Conservation (phyloP, 1,140 invertebrate genomes). For the Eueides isabella region DNA sequence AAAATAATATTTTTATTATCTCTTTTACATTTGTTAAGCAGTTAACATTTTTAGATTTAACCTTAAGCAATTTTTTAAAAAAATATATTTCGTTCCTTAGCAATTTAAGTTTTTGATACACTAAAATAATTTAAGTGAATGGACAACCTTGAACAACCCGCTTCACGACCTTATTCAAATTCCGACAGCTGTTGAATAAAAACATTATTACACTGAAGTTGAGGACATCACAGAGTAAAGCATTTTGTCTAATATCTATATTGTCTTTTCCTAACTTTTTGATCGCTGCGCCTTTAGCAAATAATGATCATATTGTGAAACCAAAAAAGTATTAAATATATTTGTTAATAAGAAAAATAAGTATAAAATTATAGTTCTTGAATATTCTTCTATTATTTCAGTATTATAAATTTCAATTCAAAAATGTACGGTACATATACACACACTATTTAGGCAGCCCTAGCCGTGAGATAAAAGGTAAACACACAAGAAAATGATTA, state of each 20-base stretch:
- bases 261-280: no score
- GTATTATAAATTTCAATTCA: no score
- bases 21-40: neutral
- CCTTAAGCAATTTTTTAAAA: neutral
- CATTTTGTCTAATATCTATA: neutral
- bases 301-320: no score
- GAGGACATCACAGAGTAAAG: neutral
- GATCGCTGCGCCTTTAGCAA: no score
- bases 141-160: constrained; percentile 66
- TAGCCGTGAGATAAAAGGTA: no score
- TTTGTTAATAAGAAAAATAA: no score
- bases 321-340: no score
- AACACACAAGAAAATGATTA: no score
- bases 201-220: constrained; percentile 32
- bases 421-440: no score
- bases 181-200: constrained; percentile 48
- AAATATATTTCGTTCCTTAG: neutral
- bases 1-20: neutral
- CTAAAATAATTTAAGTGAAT: constrained; percentile 44
- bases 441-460: no score
- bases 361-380: no score
- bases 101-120: neutral
- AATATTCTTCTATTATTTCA: no score
- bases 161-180: constrained; percentile 52
- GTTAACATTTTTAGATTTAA: neutral